Conservation (phyloP, 2,797 vertebrate genomes). For the Anguilla obscura region DNA sequence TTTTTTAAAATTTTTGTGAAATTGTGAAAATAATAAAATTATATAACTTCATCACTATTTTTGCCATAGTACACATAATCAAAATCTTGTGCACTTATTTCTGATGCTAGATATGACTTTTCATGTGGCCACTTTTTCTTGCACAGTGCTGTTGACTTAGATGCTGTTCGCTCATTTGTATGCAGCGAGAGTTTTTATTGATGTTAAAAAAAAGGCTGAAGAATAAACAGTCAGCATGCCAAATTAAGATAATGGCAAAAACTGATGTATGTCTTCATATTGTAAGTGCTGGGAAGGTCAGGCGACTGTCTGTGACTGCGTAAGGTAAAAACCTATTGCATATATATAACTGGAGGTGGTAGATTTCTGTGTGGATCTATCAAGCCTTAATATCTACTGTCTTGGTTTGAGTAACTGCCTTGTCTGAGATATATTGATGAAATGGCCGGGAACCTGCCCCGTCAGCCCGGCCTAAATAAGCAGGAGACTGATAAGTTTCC, state of each 20-base stretch:
- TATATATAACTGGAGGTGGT: slow-evolving; percentile 43
- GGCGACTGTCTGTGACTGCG: slow-evolving; percentile 61
- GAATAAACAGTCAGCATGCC: slow-evolving; percentile 72
- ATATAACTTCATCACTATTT: background rate
- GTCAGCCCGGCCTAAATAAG: slow-evolving; percentile 74
- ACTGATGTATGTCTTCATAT: slow-evolving; percentile 67
- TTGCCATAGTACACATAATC: background rate
- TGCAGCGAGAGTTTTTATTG: slow-evolving; percentile 57
- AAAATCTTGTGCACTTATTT: background rate
- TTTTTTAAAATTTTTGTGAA: background rate
- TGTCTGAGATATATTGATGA: slow-evolving; percentile 74
- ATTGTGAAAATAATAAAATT: background rate
- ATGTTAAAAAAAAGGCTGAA: slow-evolving; percentile 54
- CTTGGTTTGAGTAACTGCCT: slow-evolving; percentile 75
- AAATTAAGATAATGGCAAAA: slow-evolving; percentile 78
- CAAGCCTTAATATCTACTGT: slow-evolving; percentile 75
- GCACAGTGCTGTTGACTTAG: background rate
- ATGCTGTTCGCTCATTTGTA: slow-evolving; percentile 60
- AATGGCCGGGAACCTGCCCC: slow-evolving; percentile 69
- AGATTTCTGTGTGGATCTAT: slow-evolving; percentile 65
- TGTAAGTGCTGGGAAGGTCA: slow-evolving; percentile 79
- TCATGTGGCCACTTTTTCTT: background rate
- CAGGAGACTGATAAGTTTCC: slow-evolving; percentile 76
- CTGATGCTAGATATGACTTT: background rate
- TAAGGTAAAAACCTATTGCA: slow-evolving; percentile 53